Base-by-base conservation (phyloP, 2,113 vertebrate genomes). In the Ceyx melanurus region DNA sequence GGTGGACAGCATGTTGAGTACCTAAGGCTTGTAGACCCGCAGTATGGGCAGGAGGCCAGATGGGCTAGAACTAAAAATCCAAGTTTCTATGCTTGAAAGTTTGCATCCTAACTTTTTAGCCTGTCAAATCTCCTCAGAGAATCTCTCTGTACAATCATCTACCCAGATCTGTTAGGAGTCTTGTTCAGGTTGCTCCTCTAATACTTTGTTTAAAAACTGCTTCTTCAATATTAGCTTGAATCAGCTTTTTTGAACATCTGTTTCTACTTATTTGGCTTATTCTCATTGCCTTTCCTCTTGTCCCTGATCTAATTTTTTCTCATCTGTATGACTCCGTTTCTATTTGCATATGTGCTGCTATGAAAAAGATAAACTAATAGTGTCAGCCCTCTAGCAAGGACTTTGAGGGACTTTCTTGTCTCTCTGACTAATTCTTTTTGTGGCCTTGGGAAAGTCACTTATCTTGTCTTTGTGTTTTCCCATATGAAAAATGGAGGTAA, bases 401-500 rank as follows among this genome's bases (percentile, higher is more conserved):
- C 75, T 95, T 85, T 89, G 76, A 88, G 93, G 72, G 65, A 77
- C 72, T 92, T 94, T 77, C 82, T 92, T 94, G 56, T 89, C 50
- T 93, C 31, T 95, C 83, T 92, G 68, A 94, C 68, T 91, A 89
- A 92, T 89, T 94, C 65, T 5, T 89, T 94, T 78, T 68, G 40
- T 93, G 89, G 87, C 89, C 82, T 92, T 96, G 91, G 89, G 96
- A 93, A 96, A 94, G 89, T 94, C 89, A 95, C 95, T 93, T 95
- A 82, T 91, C 71, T 90, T 89, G 75, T 89, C 78, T 94, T 94
- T 87, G 56, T 89, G 26, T 88, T 92, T 93, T 84, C 33, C 42
- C 33, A 19, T 53, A 48, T 61, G 72, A 94, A 91, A 95, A 95
- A 83, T 82, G 13, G 56, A 89, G 53, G 68, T 85, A 86, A 78